Evolutionary conservation across 2,888 invertebrate species (phyloP).

Genomic region (Pheosia gnoma): DNA sequence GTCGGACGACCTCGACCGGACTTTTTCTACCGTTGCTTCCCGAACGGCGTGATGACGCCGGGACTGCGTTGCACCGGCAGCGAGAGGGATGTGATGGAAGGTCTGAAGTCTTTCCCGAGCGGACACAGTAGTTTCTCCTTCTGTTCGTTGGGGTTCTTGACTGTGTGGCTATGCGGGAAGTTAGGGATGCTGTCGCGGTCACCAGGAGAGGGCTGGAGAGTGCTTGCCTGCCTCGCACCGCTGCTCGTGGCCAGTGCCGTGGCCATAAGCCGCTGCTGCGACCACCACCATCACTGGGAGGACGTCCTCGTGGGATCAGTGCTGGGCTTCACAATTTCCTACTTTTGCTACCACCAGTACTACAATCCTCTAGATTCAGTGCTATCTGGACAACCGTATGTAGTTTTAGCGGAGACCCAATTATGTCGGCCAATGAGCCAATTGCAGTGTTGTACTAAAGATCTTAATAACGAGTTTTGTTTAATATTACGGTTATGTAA

Average conservation of each 20-base stretch:
- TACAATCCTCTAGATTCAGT: conserved; percentile 77
- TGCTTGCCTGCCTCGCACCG: conserved; percentile 85
- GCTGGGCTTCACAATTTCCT: conserved; percentile 86
- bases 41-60: conserved; percentile 83
- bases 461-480: conserved; percentile 22
- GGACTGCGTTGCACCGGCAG: conserved; percentile 87
- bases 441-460: conserved; percentile 32
- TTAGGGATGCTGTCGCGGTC: conserved; percentile 85
- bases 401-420: conserved; percentile 20
- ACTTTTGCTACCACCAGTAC: conserved; percentile 88
- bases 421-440: conserved; percentile 18
- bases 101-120: conserved; percentile 94
- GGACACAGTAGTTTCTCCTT: conserved; percentile 93
- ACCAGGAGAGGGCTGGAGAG: conserved; percentile 84
- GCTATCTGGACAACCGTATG: conserved; percentile 42
- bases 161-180: conserved; percentile 88
- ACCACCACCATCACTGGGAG: conserved; percentile 96
- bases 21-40: conserved; percentile 92
- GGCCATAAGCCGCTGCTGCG: conserved; percentile 90
- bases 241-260: conserved; percentile 85
- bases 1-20: conserved; percentile 91
- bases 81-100: conserved; percentile 85
- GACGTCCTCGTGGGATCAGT: conserved; percentile 89
- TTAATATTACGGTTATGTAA: conserved; percentile 29
- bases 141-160: conserved; percentile 88